Evolutionary conservation across 2,888 invertebrate species (phyloP), one percentile per base, ranked within the genome.

Genomic region (Lacanobia oleracea): DNA sequence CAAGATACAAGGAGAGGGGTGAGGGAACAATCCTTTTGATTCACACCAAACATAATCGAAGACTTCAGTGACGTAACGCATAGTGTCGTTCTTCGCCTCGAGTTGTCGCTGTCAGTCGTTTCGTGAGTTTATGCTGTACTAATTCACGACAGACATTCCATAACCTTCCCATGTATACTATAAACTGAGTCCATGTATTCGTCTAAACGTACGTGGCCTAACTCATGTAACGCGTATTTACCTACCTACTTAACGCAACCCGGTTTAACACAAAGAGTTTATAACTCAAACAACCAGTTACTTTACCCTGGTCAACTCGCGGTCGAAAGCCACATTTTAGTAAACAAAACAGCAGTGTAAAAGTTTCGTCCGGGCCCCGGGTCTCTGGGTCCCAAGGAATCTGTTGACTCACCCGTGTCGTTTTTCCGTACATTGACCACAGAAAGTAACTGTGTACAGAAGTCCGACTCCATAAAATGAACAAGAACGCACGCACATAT

Each of bases 291-390:
- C 61, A 72, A 56, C 21, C 40, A 56, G 21, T 33, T 12, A 64
- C 64, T 63, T 40, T 23, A 53, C 51, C 7, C 5, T 21, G 37
- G 43, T 59, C 23, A 23, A 43, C 3, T 33, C n/a, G 43, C 51
- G 53, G 48, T 33, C 53, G 18, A 16, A 40, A 63, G n/a, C 54
- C 60, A 33, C 60, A 10, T 23, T 43, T 65, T 59, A 43, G 10
- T 62, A 78, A 53, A 66, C 73, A 72, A 66, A 77, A 56, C 43
- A 40, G 43, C 53, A 40, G 18, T 66, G 63, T 63, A 50, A 62
- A 66, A 66, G 43, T 78, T 78, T 72, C 43, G 1, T 37, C 50
- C 14, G 21, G 37, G 21, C 48, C 16, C 27, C 37, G 9, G 45
- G 14, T 33, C 69, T 1, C 8, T 6, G 18, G 50, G 12, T 45